Evolutionary conservation across 2,113 vertebrate genomes (phyloP), one percentile per base, ranked within the genome.

Genomic region (Macquaria ambigua): DNA sequence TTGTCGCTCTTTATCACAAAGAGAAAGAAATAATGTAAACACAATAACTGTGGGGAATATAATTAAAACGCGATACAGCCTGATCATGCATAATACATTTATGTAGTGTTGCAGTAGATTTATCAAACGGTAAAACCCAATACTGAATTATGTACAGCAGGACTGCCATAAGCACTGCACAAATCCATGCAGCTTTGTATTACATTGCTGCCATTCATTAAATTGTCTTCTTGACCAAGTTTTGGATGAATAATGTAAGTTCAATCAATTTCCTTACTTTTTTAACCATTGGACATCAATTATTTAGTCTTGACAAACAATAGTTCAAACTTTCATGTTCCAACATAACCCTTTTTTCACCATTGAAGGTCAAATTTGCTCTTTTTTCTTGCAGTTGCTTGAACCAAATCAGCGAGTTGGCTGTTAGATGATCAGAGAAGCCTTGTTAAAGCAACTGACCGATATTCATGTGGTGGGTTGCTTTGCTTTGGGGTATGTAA

Each of bases 401-500:
- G 5, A 74, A 68, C 69, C 18, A 8, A 39, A 61, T 37, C 28
- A 21, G 16, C 18, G 31, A 25, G 74, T 48, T 61, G 28, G 21
- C 25, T 64, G 46, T 59, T 53, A 25, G n/a, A 80, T 28, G 62
- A 83, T 81, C 76, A 74, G 50, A 82, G 48, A 52, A 63, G 43
- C 10, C 43, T 71, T 58, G 55, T 82, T 85, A 52, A 28, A 74
- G 43, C 48, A 69, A 67, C 56, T 82, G 58, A 63, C 14, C 46
- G 10, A 74, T 81, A 69, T 87, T 74, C 61, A 66, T 83, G 79
- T 4, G 34, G 77, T 67, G 85, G 34, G 68, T n/a, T 50, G 63
- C 31, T 39, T 74, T 64, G 85, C 87, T 91, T 23, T 71, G 53
- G 86, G 89, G 55, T 56, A 90, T 86, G 86, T 78, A 83, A 85